Evolutionary conservation across 2,888 invertebrate genomes (phyloP).

Genomic region (Allolobophora icterica): DNA sequence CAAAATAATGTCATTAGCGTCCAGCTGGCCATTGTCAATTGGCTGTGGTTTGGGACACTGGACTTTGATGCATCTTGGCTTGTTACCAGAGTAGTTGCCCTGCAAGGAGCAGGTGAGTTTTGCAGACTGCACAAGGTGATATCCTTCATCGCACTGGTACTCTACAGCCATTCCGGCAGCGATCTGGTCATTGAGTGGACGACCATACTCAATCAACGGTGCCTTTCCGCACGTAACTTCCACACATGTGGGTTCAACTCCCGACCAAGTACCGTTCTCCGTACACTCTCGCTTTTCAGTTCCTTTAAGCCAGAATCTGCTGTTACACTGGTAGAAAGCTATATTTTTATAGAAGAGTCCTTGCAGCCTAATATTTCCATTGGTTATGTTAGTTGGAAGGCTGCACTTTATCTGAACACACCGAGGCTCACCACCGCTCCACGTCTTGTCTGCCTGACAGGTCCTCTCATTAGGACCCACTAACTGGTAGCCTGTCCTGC

Average conservation of each 20-base stretch:
- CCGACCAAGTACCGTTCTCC: constrained; percentile 43
- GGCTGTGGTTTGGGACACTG: constrained; percentile 37
- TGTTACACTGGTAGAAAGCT: constrained; percentile 37
- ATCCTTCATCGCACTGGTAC: constrained; percentile 50
- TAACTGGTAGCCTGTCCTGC: constrained; percentile 36
- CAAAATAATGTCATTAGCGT: constrained; percentile 21
- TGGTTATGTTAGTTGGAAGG: constrained; percentile 40
- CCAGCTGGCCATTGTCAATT: constrained; percentile 37
- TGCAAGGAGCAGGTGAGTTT: constrained; percentile 37
- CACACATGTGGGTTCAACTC: constrained; percentile 40
- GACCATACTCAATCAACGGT: constrained; percentile 49
- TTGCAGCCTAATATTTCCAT: constrained; percentile 47
- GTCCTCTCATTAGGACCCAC: constrained; percentile 29
- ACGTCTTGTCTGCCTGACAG: constrained; percentile 43
- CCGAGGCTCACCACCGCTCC: constrained; percentile 41
- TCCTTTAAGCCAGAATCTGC: constrained; percentile 30
- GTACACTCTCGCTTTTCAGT: constrained; percentile 34
- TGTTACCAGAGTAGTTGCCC: constrained; percentile 37
- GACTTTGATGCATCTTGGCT: constrained; percentile 32
- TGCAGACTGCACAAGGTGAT: constrained; percentile 43
- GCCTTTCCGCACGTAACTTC: constrained; percentile 24
- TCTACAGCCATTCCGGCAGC: constrained; percentile 35
- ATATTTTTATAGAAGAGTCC: constrained; percentile 17
- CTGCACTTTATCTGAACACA: constrained; percentile 37
- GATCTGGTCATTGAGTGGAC: background rate